Base-by-base conservation (phyloP, 2,888 invertebrate species). In the Euclidia mi region DNA sequence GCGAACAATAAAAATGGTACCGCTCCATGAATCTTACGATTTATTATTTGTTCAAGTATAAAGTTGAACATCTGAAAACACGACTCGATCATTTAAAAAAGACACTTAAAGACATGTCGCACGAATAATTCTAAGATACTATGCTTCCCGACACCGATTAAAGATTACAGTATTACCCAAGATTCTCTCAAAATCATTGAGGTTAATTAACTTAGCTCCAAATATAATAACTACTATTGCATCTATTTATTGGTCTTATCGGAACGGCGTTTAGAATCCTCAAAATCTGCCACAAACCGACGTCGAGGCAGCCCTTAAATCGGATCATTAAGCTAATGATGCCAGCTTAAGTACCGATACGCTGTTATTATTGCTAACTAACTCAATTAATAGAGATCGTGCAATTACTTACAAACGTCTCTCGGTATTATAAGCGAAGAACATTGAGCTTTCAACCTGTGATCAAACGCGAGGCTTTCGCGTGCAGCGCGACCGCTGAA, bases 301-400 rank as follows among this genome's bases (percentile, higher is more conserved):
- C 66, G 57, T 59, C 56, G 50, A 59, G 76, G 66, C 75, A 67
- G 64, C 76, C 77, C 71, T 76, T 76, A 78, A 80, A 81, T 81
- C 76, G 71, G 71, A 82, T 85, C 82, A 84, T 84, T 84, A 83
- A 75, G 74, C 82, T 89, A 89, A 91, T 89, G 85, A 90, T 79
- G 77, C 68, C 59, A 78, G 71, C 78, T 83, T 85, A 85, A 86
- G 84, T 79, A 86, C 78, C 81, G 85, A 88, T 85, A 85, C 73
- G 68, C 61, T 78, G 78, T 82, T 83, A 85, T 85, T 85, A 85
- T 79, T 84, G 75, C 78, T 65, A 79, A 85, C 87, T 85, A 82
- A 87, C 81, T 87, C 85, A 85, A 88, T 88, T 87, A 90, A 83
- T 81, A 79, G 68, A 63, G 69, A 65, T 66, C 73, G 70, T 71